These are phyloP conservation scores for Tenthredo mesomela DNA, from an alignment of 2,888 invertebrate genomes.

Conservation along the genomic window DNA sequence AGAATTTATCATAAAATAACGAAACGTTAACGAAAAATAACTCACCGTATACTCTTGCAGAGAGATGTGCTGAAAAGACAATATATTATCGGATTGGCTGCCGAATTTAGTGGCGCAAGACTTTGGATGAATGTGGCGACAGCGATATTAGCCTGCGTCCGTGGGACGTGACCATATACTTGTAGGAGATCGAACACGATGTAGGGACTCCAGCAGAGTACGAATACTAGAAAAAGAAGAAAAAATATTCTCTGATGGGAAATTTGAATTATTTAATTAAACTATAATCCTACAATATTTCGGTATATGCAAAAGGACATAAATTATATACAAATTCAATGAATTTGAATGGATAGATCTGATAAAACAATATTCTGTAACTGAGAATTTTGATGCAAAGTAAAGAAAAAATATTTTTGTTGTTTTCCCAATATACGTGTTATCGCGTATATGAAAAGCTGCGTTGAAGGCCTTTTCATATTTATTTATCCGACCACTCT, in stretches of 20 bases:
- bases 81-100: slow-evolving; percentile 96
- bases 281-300: too few relatives aligned
- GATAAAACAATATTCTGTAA: too few relatives aligned
- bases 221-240: slow-evolving; percentile 85
- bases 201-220: slow-evolving; percentile 97
- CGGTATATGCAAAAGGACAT: neutral
- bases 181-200: slow-evolving; percentile 95
- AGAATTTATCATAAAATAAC: too few relatives aligned
- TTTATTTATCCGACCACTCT: slow-evolving; percentile 21
- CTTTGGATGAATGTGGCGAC: slow-evolving; percentile 95
- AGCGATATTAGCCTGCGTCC: slow-evolving; percentile 89
- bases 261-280: too few relatives aligned
- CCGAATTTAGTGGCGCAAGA: slow-evolving; percentile 94
- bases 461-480: slow-evolving; percentile 14
- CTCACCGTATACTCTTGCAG: slow-evolving; percentile 90
- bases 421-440: neutral
- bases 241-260: neutral
- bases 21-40: slow-evolving; percentile 52
- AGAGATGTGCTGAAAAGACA: slow-evolving; percentile 95
- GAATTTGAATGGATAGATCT: too few relatives aligned
- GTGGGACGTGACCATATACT: slow-evolving; percentile 91
- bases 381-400: too few relatives aligned
- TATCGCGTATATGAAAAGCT: neutral
- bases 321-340: neutral
- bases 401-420: neutral